A percentile compares a stretch with the other conserved stretches of the same genome.
Conservation (phyloP, 2,113 vertebrate genomes). For the Ondatra zibethicus region DNA sequence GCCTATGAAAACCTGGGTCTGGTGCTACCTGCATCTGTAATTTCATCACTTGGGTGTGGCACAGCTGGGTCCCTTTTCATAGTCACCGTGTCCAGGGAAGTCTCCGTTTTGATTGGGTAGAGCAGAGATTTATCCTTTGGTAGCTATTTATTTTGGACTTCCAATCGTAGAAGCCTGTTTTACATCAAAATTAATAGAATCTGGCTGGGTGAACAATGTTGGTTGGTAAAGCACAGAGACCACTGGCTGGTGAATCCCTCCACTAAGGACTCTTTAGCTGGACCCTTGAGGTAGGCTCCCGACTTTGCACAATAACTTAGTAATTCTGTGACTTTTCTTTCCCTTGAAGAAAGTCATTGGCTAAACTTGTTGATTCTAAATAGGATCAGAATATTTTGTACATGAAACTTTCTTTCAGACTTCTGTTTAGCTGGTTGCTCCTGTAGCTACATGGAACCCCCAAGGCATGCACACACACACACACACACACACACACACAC, state of each 20-base stretch:
- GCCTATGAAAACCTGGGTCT: background rate
- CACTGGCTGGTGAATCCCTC: background rate
- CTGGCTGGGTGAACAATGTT: background rate
- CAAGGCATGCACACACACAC: background rate
- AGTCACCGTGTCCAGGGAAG: background rate
- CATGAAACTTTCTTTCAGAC: conserved; percentile 8
- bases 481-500: background rate
- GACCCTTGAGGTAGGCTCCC: background rate
- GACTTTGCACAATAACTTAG: background rate
- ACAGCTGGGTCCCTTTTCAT: background rate
- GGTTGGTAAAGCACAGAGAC: background rate
- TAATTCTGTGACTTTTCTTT: background rate
- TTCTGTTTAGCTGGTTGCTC: background rate
- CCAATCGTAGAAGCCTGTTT: background rate
- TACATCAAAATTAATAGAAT: background rate
- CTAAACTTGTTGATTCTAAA: background rate
- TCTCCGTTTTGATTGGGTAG: background rate
- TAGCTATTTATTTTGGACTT: conserved; percentile 36
- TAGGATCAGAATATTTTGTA: background rate
- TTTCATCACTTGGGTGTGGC: background rate
- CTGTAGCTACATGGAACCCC: background rate
- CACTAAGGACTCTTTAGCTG: background rate
- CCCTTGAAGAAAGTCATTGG: background rate
- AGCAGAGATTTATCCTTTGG: background rate
- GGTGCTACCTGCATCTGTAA: background rate